Evolutionary conservation across 1,140 invertebrate genomes (phyloP), one percentile per base, ranked within the genome.

Genomic region (Temnothorax nylanderi): DNA sequence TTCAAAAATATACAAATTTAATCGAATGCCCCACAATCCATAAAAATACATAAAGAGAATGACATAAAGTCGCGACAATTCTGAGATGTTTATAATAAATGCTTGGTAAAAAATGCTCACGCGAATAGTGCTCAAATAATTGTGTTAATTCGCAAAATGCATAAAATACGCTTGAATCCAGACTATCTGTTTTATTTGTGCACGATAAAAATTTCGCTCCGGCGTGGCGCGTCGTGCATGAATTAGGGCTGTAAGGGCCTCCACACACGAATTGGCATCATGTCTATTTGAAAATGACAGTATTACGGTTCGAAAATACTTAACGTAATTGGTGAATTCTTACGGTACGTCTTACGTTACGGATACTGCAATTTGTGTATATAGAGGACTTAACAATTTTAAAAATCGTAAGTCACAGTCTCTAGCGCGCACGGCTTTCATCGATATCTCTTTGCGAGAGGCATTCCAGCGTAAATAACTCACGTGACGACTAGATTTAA

Each of bases 401-500:
- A 62, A 49, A n/a, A 78, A 51, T 78, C 44, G 47, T 44, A 78
- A 78, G 44, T 78, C 58, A 34, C 34, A 18, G 49, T 21, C 18
- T 18, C 54, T 21, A 21, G 18, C 51, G 51, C n/a, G 16, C 32
- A 7, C 47, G 47, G 37, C 60, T 65, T 84, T 85, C 64, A 62
- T 64, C 81, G 8, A 85, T 77, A 85, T 64, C 60, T 44, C 54
- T 26, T 47, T 37, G 54, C 71, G n/a, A 37, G 51, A 21, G 44
- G 13, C 26, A 75, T 74, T 62, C 44, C 58, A n/a, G n/a, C 47
- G 21, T 41, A 44, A 54, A 37, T 76, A 77, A 78, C 58, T 85
- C 58, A 78, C 82, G 82, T 85, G 82, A 85, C 82, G 74, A 78
- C 26, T 84, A 75, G 69, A 84, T 84, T 84, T 71, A 71, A 60